Base-by-base conservation (phyloP, 2,888 invertebrate genomes). In the Euproctis similis region DNA sequence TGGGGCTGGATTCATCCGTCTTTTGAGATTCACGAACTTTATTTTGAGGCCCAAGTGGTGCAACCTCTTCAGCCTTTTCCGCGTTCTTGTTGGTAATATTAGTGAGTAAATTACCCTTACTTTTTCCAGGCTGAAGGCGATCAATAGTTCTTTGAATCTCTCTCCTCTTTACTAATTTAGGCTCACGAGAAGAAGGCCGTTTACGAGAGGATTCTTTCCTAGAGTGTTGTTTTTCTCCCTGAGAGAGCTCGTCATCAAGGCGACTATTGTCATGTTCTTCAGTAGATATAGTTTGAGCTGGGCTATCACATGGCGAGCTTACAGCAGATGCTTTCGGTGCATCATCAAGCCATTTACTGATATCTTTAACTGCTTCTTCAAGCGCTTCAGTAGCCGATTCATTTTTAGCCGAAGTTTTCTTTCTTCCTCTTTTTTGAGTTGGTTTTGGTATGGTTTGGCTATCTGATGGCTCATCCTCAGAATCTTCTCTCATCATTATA, bases 291-390 rank as follows among this genome's bases (percentile, higher is more conserved):
- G 89, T 88, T 36, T 88, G 88, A 2, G 90, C 88, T 0, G 94
- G 94, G 66, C 92, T 93, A 53, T 91, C 92, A 4, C 90, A 90
- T 1, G 93, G 92, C 1, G 94, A 93, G 49, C 92, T 93, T 42
- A 90, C 89, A 49, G 90, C 90, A 0, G 91, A 88, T 38, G 90
- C 87, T 46, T 90, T 89, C 0, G 94, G 94, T 0, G 94, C 92
- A 51, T 94, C 94, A 55, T 94, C 94, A 35, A 95, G 73, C 94
- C 94, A 95, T 55, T 94, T 93, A 62, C 93, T 94, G 21, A 95
- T 94, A 62, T 95, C 95, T 86, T 95, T 92, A 0, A 92, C 82
- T 9, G 92, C 92, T 76, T 93, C 91, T 43, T 85, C 82, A 28
- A 82, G 54, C 16, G 78, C 84, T 55, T 82, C 75, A 22, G 87